Evolutionary conservation across 2,888 invertebrate genomes (phyloP).

Genomic region (Caenorhabditis japonica): DNA sequence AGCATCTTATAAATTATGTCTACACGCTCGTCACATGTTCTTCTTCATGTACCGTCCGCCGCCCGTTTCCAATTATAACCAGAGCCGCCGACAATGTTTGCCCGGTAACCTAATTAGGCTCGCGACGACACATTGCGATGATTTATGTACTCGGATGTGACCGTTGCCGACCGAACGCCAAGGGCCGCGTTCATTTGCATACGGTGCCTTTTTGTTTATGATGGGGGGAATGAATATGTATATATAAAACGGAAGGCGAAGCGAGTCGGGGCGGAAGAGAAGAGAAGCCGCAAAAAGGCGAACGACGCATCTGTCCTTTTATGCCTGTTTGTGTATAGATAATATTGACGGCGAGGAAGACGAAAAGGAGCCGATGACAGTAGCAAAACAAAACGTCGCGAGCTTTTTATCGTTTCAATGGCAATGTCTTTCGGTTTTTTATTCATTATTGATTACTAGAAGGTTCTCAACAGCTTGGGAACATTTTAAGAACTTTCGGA

Average conservation of each 20-base stretch:
- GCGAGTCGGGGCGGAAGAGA: too few relatives aligned
- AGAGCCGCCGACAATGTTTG: conserved; percentile 37
- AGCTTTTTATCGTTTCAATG: too few relatives aligned
- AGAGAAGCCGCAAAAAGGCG: too few relatives aligned
- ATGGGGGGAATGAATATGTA: too few relatives aligned
- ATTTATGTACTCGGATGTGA: conserved; percentile 35
- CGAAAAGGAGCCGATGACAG: conserved; percentile 41
- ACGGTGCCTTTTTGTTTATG: conserved; percentile 36
- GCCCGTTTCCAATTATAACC: conserved; percentile 34
- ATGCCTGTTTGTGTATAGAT: conserved; percentile 48
- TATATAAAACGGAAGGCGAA: conserved; percentile 48
- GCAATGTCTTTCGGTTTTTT: too few relatives aligned
- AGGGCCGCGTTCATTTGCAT: conserved; percentile 31
- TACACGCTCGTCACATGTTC: conserved; percentile 30
- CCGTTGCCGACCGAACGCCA: conserved; percentile 13
- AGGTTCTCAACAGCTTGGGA: too few relatives aligned
- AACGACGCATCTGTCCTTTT: conserved; percentile 44
- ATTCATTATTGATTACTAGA: too few relatives aligned
- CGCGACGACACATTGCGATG: conserved; percentile 28
- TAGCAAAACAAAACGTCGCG: conserved; percentile 16
- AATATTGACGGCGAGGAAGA: conserved; percentile 39
- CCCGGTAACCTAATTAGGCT: conserved; percentile 38
- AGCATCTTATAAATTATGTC: conserved; percentile 23
- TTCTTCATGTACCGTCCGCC: conserved; percentile 21
- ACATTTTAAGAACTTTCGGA: too few relatives aligned